Conservation (phyloP, 2,888 invertebrate genomes). For the Uropetala carovei region DNA sequence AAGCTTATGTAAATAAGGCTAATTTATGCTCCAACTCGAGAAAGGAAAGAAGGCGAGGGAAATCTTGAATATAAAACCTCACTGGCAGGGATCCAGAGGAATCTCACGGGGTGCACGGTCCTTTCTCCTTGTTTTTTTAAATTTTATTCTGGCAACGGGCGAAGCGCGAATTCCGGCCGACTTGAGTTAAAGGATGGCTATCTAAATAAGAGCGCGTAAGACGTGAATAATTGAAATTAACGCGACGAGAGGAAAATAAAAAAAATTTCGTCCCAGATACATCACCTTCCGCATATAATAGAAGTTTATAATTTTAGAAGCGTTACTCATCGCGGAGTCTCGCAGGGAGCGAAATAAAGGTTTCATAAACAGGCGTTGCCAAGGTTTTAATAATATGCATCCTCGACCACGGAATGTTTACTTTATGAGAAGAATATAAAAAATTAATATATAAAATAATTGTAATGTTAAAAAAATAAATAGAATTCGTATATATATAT, state of each 20-base stretch:
- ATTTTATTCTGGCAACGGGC: constrained; percentile 55
- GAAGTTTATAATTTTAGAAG: too few relatives aligned
- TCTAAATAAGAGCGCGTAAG: constrained; percentile 24
- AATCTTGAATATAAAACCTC: constrained; percentile 37
- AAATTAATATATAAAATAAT: too few relatives aligned
- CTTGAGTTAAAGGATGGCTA: constrained; percentile 48
- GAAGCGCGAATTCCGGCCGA: constrained; percentile 40
- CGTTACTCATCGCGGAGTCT: too few relatives aligned
- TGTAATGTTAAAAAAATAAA: too few relatives aligned
- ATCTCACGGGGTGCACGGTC: neutral
- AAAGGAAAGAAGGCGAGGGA: neutral
- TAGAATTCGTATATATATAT: too few relatives aligned
- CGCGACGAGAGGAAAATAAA: neutral
- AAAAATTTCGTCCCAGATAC: neutral
- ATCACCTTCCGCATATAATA: too few relatives aligned
- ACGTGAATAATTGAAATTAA: constrained; percentile 42
- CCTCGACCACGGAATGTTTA: too few relatives aligned
- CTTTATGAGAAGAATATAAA: too few relatives aligned
- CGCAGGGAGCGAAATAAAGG: too few relatives aligned
- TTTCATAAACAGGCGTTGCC: too few relatives aligned
- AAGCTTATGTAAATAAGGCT: constrained; percentile 31
- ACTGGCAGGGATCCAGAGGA: constrained; percentile 43
- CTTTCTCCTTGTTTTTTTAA: neutral
- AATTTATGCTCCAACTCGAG: constrained; percentile 39
- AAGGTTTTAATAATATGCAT: too few relatives aligned